These are phyloP conservation scores for Dione juno DNA, from an alignment of 2,888 invertebrate species.

Conservation along the genomic window DNA sequence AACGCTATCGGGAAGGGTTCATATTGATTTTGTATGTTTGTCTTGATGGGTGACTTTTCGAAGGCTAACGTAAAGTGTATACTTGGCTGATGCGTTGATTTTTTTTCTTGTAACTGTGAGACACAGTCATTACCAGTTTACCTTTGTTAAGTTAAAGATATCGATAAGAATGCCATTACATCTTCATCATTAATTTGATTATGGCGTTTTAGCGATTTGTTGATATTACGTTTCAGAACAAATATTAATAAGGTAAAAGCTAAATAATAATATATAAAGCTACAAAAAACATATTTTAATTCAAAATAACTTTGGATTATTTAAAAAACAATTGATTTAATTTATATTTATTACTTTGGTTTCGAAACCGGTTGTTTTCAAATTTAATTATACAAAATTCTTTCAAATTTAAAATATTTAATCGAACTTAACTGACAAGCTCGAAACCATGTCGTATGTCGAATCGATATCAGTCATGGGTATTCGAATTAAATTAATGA, in stretches of 20 bases:
- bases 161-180: not conserved
- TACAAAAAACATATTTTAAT: too few relatives aligned
- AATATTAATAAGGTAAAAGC: too few relatives aligned
- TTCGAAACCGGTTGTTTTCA: too few relatives aligned
- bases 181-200: not conserved
- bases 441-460: slow-evolving; percentile 41
- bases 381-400: not conserved
- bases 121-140: slow-evolving; percentile 35
- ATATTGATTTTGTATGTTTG: slow-evolving; percentile 80
- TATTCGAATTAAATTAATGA: slow-evolving; percentile 62
- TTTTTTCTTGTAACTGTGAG: slow-evolving; percentile 36
- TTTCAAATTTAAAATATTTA: slow-evolving; percentile 8
- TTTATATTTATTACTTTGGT: too few relatives aligned
- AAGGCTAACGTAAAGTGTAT: slow-evolving; percentile 43
- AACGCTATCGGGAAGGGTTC: slow-evolving; percentile 75
- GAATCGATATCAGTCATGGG: slow-evolving; percentile 47
- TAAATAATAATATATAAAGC: too few relatives aligned
- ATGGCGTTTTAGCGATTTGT: too few relatives aligned
- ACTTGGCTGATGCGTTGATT: slow-evolving; percentile 26
- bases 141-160: slow-evolving; percentile 22
- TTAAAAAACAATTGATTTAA: too few relatives aligned
- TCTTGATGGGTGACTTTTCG: slow-evolving; percentile 70
- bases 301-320: too few relatives aligned
- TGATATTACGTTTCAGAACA: too few relatives aligned
- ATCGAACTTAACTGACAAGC: slow-evolving; percentile 32